Evolutionary conservation across 2,113 vertebrate genomes (phyloP).

Genomic region (Elaphurus davidianus): DNA sequence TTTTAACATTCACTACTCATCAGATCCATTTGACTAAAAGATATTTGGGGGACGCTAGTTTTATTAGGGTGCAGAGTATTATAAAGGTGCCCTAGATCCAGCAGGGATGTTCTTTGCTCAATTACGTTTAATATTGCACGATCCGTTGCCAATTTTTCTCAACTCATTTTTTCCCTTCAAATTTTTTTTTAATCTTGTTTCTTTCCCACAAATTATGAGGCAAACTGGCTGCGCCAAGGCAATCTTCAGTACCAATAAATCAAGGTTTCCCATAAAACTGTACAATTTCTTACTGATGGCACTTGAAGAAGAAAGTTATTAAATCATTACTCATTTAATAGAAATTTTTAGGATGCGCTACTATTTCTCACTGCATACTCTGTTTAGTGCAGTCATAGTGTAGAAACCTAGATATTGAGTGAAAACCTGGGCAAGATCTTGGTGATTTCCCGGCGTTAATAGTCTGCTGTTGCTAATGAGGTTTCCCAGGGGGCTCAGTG

Average conservation of each 20-base stretch:
- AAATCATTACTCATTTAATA: conserved; percentile 73
- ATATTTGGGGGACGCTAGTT: not conserved
- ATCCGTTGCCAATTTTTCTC: conserved; percentile 36
- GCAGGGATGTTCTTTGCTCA: not conserved
- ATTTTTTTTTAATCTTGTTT: conserved; percentile 65
- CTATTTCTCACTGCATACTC: not conserved
- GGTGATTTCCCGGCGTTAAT: not conserved
- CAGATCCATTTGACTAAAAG: not conserved
- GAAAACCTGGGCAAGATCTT: not conserved
- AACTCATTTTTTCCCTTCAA: conserved; percentile 55
- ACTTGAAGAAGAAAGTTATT: conserved; percentile 71
- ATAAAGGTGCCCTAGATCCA: not conserved
- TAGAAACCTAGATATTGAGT: not conserved
- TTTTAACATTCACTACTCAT: not conserved
- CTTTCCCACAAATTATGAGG: conserved; percentile 68
- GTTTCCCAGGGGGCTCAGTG: not conserved
- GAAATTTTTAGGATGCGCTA: conserved; percentile 31
- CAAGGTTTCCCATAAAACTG: conserved; percentile 61
- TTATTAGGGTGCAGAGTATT: not conserved
- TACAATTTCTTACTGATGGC: conserved; percentile 63
- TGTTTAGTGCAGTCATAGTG: not conserved
- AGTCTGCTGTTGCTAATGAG: not conserved
- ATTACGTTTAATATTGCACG: conserved; percentile 43
- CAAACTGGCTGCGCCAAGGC: conserved; percentile 61
- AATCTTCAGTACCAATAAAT: conserved; percentile 60